phyloP scores from a whole-genome alignment of 2,797 vertebrate species.

The Champsocephalus gunnari region DNA sequence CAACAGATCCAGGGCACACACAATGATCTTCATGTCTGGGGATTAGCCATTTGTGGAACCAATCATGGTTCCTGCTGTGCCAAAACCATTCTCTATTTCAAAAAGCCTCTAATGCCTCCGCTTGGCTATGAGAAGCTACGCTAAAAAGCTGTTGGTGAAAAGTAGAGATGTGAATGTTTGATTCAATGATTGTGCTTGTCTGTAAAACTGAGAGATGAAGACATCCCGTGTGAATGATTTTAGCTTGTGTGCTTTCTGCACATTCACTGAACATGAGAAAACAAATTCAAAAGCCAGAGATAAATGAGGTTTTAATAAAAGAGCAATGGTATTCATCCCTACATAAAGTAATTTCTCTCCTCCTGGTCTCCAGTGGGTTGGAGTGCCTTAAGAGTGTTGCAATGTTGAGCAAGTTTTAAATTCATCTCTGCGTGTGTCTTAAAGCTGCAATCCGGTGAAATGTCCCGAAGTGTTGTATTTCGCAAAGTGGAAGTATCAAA shows the following conservation, averaged over 20 bases:
- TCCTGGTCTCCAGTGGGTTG: slow-evolving; percentile 14
- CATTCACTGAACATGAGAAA: background rate
- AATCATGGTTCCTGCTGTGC: slow-evolving; percentile 45
- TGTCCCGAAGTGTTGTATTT: slow-evolving; percentile 43
- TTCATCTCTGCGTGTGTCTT: slow-evolving; percentile 14
- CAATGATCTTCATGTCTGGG: slow-evolving; percentile 57
- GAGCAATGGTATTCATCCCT: slow-evolving; percentile 6
- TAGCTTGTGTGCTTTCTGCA: background rate
- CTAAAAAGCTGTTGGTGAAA: slow-evolving; percentile 30
- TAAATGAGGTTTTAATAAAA: slow-evolving; percentile 20
- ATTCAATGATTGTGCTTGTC: background rate
- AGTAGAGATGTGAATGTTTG: slow-evolving; percentile 18
- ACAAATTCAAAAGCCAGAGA: slow-evolving; percentile 4
- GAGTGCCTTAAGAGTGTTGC: slow-evolving; percentile 37
- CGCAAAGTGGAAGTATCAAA: slow-evolving; percentile 55
- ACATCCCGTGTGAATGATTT: background rate
- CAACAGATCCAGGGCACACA: slow-evolving; percentile 45
- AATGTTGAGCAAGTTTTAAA: slow-evolving; percentile 42
- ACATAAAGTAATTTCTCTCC: slow-evolving; percentile 6
- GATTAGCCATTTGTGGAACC: slow-evolving; percentile 62
- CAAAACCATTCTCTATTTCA: slow-evolving; percentile 51
- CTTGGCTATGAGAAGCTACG: slow-evolving; percentile 26
- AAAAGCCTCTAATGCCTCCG: slow-evolving; percentile 53
- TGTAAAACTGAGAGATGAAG: slow-evolving; percentile 1
- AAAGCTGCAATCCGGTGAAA: slow-evolving; percentile 29